Evolutionary conservation across 2,797 vertebrate species (phyloP).

Genomic region (Argentina silus): DNA sequence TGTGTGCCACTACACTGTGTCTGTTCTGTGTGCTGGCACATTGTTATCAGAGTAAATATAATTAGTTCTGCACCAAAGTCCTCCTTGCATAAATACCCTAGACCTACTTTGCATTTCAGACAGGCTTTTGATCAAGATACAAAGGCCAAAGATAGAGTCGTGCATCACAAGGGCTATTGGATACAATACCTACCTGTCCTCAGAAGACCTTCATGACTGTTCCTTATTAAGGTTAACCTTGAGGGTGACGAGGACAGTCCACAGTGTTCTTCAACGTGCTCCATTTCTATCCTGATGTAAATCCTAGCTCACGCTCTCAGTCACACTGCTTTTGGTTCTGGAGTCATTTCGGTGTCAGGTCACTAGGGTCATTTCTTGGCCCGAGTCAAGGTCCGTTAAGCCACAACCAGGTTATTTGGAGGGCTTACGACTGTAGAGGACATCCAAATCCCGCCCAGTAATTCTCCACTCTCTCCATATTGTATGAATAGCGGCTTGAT

Average conservation of each 20-base stretch:
- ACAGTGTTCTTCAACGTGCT: background rate
- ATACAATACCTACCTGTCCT: background rate
- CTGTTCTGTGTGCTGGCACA: background rate
- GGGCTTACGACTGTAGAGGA: background rate
- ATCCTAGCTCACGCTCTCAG: background rate
- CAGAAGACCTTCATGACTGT: background rate
- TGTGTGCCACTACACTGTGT: background rate
- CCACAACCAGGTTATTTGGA: background rate
- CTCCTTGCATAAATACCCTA: background rate
- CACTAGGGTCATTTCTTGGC: background rate
- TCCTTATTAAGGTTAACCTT: background rate
- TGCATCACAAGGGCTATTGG: background rate
- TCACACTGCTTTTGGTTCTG: background rate
- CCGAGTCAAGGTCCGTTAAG: background rate
- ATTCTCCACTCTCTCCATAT: background rate
- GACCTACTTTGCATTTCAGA: constrained; percentile 1
- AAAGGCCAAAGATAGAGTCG: background rate
- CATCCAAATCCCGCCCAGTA: background rate
- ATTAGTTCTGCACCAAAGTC: constrained; percentile 5
- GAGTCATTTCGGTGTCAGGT: background rate
- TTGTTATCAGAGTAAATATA: constrained; percentile 1
- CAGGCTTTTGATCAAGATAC: background rate
- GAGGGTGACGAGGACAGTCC: background rate
- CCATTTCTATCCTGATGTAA: no score
- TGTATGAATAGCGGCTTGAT: no score